A percentile compares a stretch with the other conserved stretches of the same genome.
Conservation (phyloP, 2,113 vertebrate genomes). For the Murina feae region DNA sequence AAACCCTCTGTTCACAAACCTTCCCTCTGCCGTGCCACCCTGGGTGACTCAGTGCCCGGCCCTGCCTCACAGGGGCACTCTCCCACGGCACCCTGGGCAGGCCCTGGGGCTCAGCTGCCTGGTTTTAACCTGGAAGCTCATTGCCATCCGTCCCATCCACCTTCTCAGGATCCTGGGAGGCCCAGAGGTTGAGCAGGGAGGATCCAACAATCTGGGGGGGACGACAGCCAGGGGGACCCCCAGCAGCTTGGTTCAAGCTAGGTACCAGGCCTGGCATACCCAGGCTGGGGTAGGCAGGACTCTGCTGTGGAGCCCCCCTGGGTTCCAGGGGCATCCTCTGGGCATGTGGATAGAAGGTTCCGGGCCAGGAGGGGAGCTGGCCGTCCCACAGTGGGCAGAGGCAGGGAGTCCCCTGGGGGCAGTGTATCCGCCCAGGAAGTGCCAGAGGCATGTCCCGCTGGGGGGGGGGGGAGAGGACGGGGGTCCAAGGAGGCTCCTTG, state of each 20-base stretch:
- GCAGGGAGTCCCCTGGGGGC: background rate
- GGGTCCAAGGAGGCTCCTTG: background rate
- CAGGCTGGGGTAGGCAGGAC: background rate
- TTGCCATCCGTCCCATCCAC: background rate
- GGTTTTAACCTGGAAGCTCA: background rate
- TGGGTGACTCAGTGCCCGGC: background rate
- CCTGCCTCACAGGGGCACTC: background rate
- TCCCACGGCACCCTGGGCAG: background rate
- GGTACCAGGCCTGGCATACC: background rate
- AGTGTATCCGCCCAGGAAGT: background rate
- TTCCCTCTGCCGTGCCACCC: background rate
- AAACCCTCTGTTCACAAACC: background rate
- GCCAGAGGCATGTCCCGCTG: background rate
- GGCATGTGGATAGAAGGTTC: background rate
- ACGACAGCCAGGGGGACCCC: background rate
- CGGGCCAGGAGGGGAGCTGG: background rate
- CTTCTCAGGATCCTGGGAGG: background rate
- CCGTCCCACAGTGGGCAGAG: background rate
- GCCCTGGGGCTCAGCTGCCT: too few relatives aligned
- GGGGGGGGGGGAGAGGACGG: background rate
- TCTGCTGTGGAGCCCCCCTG: background rate
- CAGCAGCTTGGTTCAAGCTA: background rate
- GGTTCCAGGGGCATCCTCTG: background rate
- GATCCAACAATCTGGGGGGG: background rate
- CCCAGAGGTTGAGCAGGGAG: background rate